These are phyloP conservation scores for Charina bottae DNA, from an alignment of 2,113 vertebrate genomes.

Conservation along the genomic window DNA sequence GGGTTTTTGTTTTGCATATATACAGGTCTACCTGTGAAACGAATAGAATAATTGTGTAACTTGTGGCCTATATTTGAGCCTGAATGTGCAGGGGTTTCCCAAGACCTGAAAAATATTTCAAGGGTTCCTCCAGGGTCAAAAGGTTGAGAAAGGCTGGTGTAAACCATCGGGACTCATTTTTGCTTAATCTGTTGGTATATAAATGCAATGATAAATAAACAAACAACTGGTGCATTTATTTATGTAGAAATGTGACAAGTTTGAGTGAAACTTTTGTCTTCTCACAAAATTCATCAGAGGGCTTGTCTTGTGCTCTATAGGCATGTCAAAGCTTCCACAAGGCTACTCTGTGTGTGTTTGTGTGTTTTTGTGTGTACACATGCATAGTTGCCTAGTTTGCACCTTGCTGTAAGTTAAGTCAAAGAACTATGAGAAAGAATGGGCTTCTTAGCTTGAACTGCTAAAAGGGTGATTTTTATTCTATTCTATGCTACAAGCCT, in stretches of 20 bases:
- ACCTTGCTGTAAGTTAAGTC: not conserved
- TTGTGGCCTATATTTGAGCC: no score
- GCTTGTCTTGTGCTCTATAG: not conserved
- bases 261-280: not conserved
- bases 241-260: not conserved
- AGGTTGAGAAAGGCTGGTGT: no score
- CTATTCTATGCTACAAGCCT: not conserved
- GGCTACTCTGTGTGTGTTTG: not conserved
- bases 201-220: not conserved
- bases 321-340: not conserved
- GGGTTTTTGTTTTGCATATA: no score
- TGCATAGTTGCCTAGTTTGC: not conserved
- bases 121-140: no score
- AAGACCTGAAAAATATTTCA: no score
- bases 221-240: not conserved
- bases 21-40: no score
- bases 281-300: not conserved
- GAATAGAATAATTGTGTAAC: no score
- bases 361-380: not conserved
- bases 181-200: not conserved
- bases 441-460: not conserved
- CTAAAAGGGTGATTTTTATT: slow-evolving; percentile 7
- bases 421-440: not conserved
- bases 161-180: not conserved
- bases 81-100: no score